Evolutionary conservation across 2,113 vertebrate species (phyloP).

Genomic region (Stictonetta naevosa): DNA sequence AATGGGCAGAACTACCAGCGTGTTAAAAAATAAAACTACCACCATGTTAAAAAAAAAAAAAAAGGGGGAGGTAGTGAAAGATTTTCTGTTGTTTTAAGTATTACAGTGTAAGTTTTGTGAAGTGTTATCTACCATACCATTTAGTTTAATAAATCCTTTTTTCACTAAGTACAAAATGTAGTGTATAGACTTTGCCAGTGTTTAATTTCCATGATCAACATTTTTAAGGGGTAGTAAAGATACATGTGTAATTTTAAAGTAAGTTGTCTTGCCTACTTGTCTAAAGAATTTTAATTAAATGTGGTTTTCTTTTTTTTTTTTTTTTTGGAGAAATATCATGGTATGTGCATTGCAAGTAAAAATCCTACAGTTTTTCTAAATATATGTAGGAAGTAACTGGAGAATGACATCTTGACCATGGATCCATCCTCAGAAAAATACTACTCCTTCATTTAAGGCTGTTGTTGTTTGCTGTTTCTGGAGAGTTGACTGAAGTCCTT

Average conservation of each 20-base stretch:
- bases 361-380: neutral
- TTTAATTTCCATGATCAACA: neutral
- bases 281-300: neutral
- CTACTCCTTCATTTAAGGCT: neutral
- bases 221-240: neutral
- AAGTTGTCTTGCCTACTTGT: neutral
- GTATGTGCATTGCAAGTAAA: neutral
- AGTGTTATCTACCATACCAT: too few species aligned
- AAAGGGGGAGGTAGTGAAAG: too few species aligned
- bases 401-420: neutral
- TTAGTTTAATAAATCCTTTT: too few species aligned
- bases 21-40: too few species aligned
- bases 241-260: neutral
- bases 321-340: neutral
- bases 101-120: too few species aligned
- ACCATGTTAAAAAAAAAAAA: too few species aligned
- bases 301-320: neutral
- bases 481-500: neutral
- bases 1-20: too few species aligned
- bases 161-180: too few species aligned
- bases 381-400: neutral
- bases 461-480: neutral
- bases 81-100: too few species aligned
- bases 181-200: too few species aligned
- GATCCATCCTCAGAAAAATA: neutral